A percentile compares a stretch with the other conserved stretches of the same genome.
Evolutionary conservation across 1,140 invertebrate genomes (phyloP).

Genomic region (Drosophila repleta): DNA sequence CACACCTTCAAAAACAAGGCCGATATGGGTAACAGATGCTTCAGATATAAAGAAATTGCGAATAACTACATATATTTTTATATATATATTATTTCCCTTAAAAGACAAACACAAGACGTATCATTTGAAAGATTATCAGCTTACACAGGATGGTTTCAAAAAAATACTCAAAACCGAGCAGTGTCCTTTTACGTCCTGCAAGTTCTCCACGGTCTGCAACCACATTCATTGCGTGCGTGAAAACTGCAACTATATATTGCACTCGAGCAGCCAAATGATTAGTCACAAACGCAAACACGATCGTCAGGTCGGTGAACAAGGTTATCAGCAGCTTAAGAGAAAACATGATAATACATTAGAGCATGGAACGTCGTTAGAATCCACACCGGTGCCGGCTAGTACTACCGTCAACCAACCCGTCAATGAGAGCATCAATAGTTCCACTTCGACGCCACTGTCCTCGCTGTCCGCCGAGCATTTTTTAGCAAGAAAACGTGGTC

Average conservation of each 20-base stretch:
- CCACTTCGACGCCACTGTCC: conserved; percentile 73
- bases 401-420: not conserved
- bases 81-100: not conserved
- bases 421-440: conserved; percentile 29
- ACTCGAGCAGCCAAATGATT: conserved; percentile 98
- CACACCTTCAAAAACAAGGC: conserved; percentile 99
- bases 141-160: conserved; percentile 98
- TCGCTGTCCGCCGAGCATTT: conserved; percentile 78
- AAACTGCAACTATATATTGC: conserved; percentile 97
- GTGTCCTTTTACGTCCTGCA: conserved; percentile 95
- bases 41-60: not conserved
- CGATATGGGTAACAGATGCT: conserved; percentile 95
- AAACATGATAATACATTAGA: conserved; percentile 54
- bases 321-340: conserved; percentile 91
- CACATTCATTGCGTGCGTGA: conserved; percentile 99
- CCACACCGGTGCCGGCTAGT: conserved; percentile 11
- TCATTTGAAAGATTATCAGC: conserved; percentile 98
- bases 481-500: conserved; percentile 74
- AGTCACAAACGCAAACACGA: conserved; percentile 99
- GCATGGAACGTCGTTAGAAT: conserved; percentile 52
- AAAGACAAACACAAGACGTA: conserved; percentile 99
- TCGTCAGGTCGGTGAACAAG: conserved; percentile 93
- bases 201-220: conserved; percentile 96
- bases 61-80: too few species aligned
- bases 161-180: conserved; percentile 99